Base-by-base conservation (phyloP, 1,140 invertebrate genomes). In the Alviniconcha marisindica region DNA sequence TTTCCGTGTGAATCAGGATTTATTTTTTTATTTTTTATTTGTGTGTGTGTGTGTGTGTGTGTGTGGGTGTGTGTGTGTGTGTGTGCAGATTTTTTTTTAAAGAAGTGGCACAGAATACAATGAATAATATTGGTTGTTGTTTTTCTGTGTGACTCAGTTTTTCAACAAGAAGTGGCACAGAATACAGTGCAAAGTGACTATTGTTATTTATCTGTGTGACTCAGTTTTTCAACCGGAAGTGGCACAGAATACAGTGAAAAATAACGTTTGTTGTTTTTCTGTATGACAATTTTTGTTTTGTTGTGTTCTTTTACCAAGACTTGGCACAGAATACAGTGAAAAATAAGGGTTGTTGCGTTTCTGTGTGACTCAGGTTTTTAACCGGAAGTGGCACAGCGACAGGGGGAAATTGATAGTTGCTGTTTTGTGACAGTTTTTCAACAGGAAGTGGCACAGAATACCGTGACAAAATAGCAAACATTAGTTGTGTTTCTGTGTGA, bases 311-410 rank as follows among this genome's bases (percentile, higher is more conserved):
- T 97, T 89, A 95, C 95, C 86, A 94, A 94, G 78, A 94, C 95
- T 69, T 97, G 96, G 96, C 96, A 97, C 89, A 97, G 97, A 93
- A 93, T 97, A 10, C 96, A 97, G 89, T 94, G 97, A 82, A 95
- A 96, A 3, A 94, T 97, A 1, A 95, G 94, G 10, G 24, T 63
- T 24, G 28, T 63, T n/a, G 28, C n/a, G n/a, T n/a, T n/a, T n/a
- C n/a, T n/a, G n/a, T n/a, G n/a, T n/a, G n/a, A n/a, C n/a, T n/a
- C n/a, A n/a, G n/a, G n/a, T n/a, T n/a, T 0, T 33, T n/a, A n/a
- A n/a, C n/a, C n/a, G n/a, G n/a, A n/a, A n/a, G n/a, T n/a, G n/a
- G n/a, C n/a, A n/a, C n/a, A n/a, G n/a, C n/a, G n/a, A n/a, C n/a
- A n/a, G n/a, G n/a, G n/a, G n/a, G n/a, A n/a, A n/a, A n/a, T n/a